Base-by-base conservation (phyloP, 1,140 invertebrate genomes). In the Patella vulgata region DNA sequence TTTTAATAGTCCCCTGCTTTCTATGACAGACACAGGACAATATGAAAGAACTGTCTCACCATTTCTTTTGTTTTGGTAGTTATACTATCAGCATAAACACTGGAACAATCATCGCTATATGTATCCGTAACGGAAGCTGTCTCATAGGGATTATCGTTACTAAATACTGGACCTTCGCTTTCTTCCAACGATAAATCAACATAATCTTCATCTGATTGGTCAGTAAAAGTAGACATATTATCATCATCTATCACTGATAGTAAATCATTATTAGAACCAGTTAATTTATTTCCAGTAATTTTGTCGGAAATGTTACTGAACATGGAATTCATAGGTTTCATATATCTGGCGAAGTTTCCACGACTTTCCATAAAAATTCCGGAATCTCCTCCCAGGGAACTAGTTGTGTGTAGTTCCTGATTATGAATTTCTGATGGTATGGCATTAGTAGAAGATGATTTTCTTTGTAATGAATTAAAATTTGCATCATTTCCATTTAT, bases 51-150 rank as follows among this genome's bases (percentile, higher is more conserved):
- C 0, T 14, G n/a, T 54, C 57, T 61, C 47, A 80, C 78, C 62
- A 70, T 63, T 63, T 78, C 72, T 60, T 71, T 77, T 27, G 73
- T 73, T 40, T 69, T 73, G 8, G 73, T 71, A 21, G 74, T 75
- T 21, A 73, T 75, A 51, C 70, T 77, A 23, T 77, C 77, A 42
- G 71, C 74, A 63, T 71, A 74, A 25, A 77, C 60, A 44, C 71
- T 94, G 17, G 91, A 90, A 0, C 92, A 86, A 67, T 93, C 91
- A 80, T 95, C 93, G 40, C 90, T 90, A 8, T 93, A 95, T 25
- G 93, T 89, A 79, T 96, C 94, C 1, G 84, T 30, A 91, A 89
- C 1, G 6, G 79, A 79, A 4, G 74, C 69, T 25, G 68, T 75
- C 9, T 82, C 77, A n/a, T 69, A 68, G 12, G 54, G 44, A 8